Percentiles rank a stretch among this genome's conserved stretches.
phyloP scores from a whole-genome alignment of 2,888 invertebrate genomes.

The Gonocerus acuteangulatus region DNA sequence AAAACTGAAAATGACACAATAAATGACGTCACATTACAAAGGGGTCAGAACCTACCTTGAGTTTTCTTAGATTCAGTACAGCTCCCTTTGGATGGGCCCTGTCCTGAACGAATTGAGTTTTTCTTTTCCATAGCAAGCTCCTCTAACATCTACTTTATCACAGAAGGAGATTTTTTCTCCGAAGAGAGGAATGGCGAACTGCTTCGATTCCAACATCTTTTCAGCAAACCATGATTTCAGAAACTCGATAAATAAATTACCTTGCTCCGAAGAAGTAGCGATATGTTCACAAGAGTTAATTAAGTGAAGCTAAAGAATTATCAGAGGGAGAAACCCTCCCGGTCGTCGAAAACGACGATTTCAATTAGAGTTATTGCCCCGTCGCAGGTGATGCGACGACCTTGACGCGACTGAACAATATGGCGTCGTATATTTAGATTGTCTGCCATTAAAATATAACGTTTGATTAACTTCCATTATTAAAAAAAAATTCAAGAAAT shows the following conservation, averaged over 20 bases:
- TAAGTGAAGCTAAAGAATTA: conserved; percentile 45
- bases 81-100: conserved; percentile 61
- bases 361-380: conserved; percentile 48
- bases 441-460: too few species aligned
- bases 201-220: conserved; percentile 65
- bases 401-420: conserved; percentile 32
- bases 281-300: conserved; percentile 40
- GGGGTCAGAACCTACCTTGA: conserved; percentile 50
- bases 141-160: conserved; percentile 49
- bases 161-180: conserved; percentile 58
- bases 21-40: conserved; percentile 15
- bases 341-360: conserved; percentile 61
- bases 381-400: conserved; percentile 66
- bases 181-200: conserved; percentile 62
- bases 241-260: conserved; percentile 50
- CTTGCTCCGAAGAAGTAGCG: conserved; percentile 22
- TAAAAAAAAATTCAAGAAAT: too few species aligned
- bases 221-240: conserved; percentile 61
- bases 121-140: conserved; percentile 69
- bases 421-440: conserved; percentile 19
- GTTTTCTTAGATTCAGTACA: conserved; percentile 67
- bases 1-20: background rate
- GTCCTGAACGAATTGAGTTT: conserved; percentile 58
- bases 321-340: conserved; percentile 55
- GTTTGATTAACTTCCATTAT: too few species aligned